A percentile compares a stretch with the other conserved stretches of the same genome.
phyloP scores from a whole-genome alignment of 2,113 vertebrate genomes.

The Semnornis frantzii region DNA sequence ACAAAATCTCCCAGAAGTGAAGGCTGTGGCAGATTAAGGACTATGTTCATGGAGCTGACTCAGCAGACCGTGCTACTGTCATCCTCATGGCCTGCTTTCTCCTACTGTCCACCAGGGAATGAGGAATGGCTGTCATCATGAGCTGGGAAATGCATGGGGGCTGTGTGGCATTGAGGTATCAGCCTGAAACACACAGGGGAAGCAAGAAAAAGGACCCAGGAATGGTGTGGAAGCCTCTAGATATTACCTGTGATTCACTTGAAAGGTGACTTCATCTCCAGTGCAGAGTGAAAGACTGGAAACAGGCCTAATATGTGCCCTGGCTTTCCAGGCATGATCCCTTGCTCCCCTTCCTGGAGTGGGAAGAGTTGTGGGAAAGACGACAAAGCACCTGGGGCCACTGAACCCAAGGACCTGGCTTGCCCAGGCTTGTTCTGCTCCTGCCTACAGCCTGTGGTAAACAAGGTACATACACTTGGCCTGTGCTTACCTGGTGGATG shows the following conservation, averaged over 20 bases:
- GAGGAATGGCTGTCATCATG: not conserved
- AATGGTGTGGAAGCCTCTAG: not conserved
- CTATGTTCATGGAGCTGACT: not conserved
- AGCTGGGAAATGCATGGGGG: fast-evolving
- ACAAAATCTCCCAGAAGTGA: not conserved
- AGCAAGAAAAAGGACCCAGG: not conserved
- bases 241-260: not conserved
- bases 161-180: not conserved
- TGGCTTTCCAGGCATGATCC: no score
- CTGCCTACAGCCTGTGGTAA: no score
- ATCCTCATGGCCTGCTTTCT: not conserved
- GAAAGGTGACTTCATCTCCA: not conserved
- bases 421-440: no score
- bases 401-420: no score
- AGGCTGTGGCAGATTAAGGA: not conserved
- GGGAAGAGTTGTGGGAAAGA: no score
- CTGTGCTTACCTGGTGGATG: no score
- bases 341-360: no score
- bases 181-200: not conserved
- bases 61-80: not conserved
- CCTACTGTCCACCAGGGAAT: not conserved
- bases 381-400: no score
- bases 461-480: no score
- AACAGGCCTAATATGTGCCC: no score
- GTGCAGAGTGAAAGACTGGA: not conserved